Conservation (phyloP, 2,797 vertebrate genomes). For the Lepidocolaptes lacrymiger region DNA sequence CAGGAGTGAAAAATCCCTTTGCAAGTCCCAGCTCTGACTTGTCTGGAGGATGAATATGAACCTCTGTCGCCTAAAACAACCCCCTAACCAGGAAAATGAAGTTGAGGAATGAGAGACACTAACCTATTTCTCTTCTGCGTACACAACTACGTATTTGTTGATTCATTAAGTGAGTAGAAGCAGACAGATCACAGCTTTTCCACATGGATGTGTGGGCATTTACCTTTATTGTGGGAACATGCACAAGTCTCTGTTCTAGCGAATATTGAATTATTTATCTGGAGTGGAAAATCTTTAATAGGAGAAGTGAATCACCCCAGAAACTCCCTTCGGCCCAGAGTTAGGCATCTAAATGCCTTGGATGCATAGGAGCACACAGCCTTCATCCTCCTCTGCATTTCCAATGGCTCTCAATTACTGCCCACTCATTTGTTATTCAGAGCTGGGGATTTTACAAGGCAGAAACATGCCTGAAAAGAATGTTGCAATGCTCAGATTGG, state of each 20-base stretch:
- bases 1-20: neutral
- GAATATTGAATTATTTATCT: slow-evolving; percentile 44
- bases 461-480: neutral
- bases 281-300: slow-evolving; percentile 28
- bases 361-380: neutral
- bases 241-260: slow-evolving; percentile 10
- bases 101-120: neutral
- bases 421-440: neutral
- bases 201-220: neutral
- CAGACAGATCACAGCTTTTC: neutral
- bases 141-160: neutral
- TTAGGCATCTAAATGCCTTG: neutral
- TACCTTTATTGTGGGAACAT: slow-evolving; percentile 41
- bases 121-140: neutral
- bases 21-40: neutral
- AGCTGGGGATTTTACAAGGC: neutral
- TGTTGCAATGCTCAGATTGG: neutral
- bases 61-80: neutral
- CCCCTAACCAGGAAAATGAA: neutral
- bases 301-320: slow-evolving; percentile 35
- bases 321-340: slow-evolving; percentile 44
- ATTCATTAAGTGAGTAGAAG: neutral
- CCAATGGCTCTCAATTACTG: neutral
- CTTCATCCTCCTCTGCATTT: slow-evolving; percentile 6
- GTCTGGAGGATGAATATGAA: neutral